These are phyloP conservation scores for Chamaea fasciata DNA, from an alignment of 2,113 vertebrate species.

Conservation along the genomic window DNA sequence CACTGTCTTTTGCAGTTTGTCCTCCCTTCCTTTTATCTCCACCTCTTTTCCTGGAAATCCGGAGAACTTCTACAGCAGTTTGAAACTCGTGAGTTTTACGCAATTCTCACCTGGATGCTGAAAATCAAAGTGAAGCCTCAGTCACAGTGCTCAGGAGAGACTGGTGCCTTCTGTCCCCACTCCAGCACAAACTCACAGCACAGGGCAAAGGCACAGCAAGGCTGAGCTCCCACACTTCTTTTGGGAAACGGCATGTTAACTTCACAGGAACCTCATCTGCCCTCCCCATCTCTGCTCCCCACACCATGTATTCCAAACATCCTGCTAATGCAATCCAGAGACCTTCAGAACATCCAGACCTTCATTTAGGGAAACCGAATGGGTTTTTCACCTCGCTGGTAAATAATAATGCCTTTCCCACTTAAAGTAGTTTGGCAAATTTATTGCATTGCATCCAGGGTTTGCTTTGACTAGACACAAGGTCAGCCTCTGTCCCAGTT, in stretches of 20 bases:
- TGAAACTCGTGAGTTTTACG: not conserved
- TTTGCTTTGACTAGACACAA: not conserved
- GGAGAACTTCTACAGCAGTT: not conserved
- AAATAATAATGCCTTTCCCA: not conserved
- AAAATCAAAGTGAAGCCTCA: not conserved
- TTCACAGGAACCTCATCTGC: not conserved
- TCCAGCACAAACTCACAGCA: not conserved
- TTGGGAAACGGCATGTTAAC: rapidly evolving
- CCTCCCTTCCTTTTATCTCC: not conserved
- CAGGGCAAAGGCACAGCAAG: not conserved
- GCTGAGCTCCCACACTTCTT: not conserved
- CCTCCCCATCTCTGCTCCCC: not conserved
- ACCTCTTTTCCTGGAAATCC: not conserved
- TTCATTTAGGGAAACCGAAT: not conserved
- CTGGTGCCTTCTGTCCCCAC: not conserved
- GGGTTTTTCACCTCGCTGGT: not conserved
- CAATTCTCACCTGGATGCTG: not conserved
- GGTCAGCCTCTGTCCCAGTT: not conserved
- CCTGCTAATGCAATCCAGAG: not conserved
- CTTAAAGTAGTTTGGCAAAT: not conserved
- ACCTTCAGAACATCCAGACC: not conserved
- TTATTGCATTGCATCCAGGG: not conserved
- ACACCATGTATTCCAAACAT: not conserved
- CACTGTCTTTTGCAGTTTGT: not conserved
- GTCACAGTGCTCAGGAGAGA: not conserved